Conservation (phyloP, 2,797 vertebrate genomes). For the Coreius guichenoti region DNA sequence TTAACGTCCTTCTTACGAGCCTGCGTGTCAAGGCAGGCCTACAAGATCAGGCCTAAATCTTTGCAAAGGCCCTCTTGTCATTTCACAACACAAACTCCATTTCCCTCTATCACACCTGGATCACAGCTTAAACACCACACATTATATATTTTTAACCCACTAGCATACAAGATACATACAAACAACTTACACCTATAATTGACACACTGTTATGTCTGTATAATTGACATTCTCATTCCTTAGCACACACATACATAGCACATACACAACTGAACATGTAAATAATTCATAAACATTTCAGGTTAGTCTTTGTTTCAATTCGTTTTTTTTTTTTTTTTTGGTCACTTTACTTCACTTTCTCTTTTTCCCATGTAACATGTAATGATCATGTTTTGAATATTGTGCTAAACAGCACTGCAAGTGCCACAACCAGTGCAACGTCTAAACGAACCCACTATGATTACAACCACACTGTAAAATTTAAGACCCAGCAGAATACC, state of each 20-base stretch:
- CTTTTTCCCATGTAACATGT: background rate
- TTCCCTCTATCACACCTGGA: conserved; percentile 32
- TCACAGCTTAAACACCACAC: conserved; percentile 41
- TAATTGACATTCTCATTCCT: background rate
- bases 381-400: background rate
- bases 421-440: background rate
- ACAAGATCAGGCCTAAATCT: conserved; percentile 17
- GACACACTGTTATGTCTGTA: background rate
- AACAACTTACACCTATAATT: background rate
- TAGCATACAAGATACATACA: background rate
- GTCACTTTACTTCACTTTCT: background rate
- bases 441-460: background rate
- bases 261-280: background rate
- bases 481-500: background rate
- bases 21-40: conserved; percentile 26
- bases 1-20: background rate
- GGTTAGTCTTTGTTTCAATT: background rate
- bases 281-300: background rate
- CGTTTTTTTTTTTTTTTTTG: background rate
- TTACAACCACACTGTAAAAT: conserved; percentile 18
- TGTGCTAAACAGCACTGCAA: conserved; percentile 12
- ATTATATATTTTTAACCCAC: background rate
- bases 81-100: conserved; percentile 36
- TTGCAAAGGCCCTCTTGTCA: conserved; percentile 26
- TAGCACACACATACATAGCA: background rate